Evolutionary conservation across 2,888 invertebrate genomes (phyloP), one percentile per base, ranked within the genome.

Genomic region (Netelia fuscicornis): DNA sequence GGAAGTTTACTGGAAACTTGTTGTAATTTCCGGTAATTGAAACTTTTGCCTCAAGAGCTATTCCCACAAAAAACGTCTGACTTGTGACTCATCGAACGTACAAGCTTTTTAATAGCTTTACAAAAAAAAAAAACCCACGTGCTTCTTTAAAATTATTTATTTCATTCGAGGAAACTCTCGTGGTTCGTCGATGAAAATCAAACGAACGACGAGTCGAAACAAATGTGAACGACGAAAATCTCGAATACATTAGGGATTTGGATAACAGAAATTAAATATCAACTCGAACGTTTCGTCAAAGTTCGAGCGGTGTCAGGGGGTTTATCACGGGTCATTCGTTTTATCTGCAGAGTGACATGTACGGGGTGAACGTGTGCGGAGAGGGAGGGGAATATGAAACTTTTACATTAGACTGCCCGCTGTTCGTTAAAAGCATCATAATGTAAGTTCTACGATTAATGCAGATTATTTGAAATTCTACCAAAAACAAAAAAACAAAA

Each of bases 361-460:
- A 98, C 94, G 98, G 98, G 75, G 95, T 98, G 87, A 98, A 98
- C 95, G 96, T 99, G 60, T 99, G 99, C 94, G 99, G 99, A 23
- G 99, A 99, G 95, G 99, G 99, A 67, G 99, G 99, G 75, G 99
- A 99, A 94, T 99, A 99, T 93, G 99, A 99, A 95, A 98, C 99
- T 44, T 98, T 99, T 93, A 99, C 99, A 8, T 95, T 99, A 85
- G 99, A 99, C 95, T 99, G 99, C 94, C 99, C 99, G 6, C 95
- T 99, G 85, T 99, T 99, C 94, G 97, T 96, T 93, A 98, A 98
- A 94, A 96, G 96, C 92, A 97, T 99, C 94, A 96, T 97, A 89
- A 96, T 99, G 98, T 98, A 95, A 97, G 98, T 96, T 91, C 90
- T 78, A 81, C 71, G 77, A 81, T 80, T 72, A 83, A 83, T 76